Conservation (phyloP, 2,113 vertebrate genomes). For the Alligator sinensis region DNA sequence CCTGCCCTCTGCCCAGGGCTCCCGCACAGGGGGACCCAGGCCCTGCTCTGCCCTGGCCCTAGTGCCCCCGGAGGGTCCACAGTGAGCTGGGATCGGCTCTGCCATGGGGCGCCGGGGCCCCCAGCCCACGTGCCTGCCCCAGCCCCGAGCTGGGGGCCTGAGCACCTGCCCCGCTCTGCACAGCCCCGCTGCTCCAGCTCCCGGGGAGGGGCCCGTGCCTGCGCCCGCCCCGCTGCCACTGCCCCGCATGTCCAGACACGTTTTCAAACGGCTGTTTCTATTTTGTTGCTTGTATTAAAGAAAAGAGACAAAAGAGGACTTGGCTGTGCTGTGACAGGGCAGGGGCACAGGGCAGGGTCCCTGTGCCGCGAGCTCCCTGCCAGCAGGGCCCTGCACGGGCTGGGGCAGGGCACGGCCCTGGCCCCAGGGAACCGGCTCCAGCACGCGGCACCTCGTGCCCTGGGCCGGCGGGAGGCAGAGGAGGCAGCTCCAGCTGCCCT, state of each 20-base stretch:
- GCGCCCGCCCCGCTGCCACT: not conserved
- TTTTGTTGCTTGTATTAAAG: conserved; percentile 85
- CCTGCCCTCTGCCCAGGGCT: not conserved
- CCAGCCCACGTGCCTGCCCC: too few relatives aligned
- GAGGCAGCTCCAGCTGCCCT: too few relatives aligned
- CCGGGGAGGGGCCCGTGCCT: not conserved
- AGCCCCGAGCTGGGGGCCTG: accelerated
- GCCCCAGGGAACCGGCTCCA: not conserved
- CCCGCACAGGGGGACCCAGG: not conserved
- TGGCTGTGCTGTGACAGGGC: not conserved
- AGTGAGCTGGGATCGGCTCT: not conserved
- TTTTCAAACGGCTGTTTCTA: conserved; percentile 82
- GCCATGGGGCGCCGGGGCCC: not conserved
- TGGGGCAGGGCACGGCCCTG: not conserved
- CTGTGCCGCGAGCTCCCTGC: too few relatives aligned
- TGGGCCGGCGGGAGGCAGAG: accelerated
- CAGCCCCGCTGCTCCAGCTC: not conserved
- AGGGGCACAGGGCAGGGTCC: not conserved
- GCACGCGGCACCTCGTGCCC: not conserved
- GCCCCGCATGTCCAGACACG: conserved; percentile 40
- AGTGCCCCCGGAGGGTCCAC: accelerated
- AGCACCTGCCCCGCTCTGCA: not conserved
- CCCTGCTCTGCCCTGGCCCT: not conserved
- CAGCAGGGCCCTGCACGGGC: too few relatives aligned
- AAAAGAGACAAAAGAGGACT: conserved; percentile 37